Base-by-base conservation (phyloP, 2,797 vertebrate genomes). In the Holocentrus rufus region DNA sequence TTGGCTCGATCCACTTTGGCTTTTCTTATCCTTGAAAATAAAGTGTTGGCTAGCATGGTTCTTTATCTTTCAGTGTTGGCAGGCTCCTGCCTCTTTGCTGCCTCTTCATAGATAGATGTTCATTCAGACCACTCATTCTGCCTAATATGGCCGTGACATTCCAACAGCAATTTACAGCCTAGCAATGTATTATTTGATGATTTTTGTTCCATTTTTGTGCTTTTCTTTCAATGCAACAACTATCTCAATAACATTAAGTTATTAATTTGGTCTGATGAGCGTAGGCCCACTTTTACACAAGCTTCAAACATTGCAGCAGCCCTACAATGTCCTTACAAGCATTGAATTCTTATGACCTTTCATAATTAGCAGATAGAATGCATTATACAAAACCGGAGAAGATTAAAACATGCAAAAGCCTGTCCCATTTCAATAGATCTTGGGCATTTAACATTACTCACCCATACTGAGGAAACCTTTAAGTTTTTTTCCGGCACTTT, bases 401-500 rank as follows among this genome's bases (percentile, higher is more conserved):
- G 59, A 79, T 79, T 73, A 79, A 69, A 76, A 57, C 57, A 47
- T 65, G 71, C 49, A 57, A 69, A 69, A 17, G 47, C 46, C 59
- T 61, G 79, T 79, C 63, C 61, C 76, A 82, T 87, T 81, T 80
- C 55, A 77, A 76, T 36, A 63, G 76, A 85, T 69, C 66, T 62
- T 50, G n/a, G 59, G 68, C 11, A 55, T 86, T 86, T 67, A 69
- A 75, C 73, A 81, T 86, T 65, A 77, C 56, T 88, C 69, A 69
- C 74, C 65, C 54, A 36, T 68, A 66, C 47, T 23, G 67, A 42
- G 57, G 57, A 79, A 81, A 83, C 74, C 76, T 86, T 76, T 63
- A 75, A 78, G 63, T 68, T 80, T 82, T 83, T 77, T 65, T 71
- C 67, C 67, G 77, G 65, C 55, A 60, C 69, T 85, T 92, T 75